Conservation (phyloP, 2,888 invertebrate genomes). For the Ennomos fuscantarius region DNA sequence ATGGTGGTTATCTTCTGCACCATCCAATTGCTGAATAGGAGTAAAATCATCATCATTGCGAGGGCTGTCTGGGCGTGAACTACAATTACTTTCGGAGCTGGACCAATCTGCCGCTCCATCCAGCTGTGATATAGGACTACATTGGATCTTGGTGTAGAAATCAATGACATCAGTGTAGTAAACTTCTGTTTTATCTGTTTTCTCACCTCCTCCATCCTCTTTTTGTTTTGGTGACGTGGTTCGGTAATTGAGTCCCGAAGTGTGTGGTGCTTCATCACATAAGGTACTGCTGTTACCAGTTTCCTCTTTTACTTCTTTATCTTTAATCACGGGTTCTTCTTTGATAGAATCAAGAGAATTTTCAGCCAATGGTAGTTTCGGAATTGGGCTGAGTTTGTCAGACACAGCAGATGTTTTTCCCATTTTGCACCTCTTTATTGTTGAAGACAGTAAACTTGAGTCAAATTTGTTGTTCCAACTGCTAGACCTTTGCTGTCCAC, state of each 20-base stretch:
- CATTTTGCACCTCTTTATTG: constrained; percentile 89
- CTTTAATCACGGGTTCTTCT: constrained; percentile 57
- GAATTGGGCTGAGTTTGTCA: constrained; percentile 75
- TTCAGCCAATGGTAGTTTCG: constrained; percentile 61
- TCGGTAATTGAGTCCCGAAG: constrained; percentile 76
- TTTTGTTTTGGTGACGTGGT: constrained; percentile 73
- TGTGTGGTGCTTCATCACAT: constrained; percentile 73
- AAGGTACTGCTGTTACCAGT: constrained; percentile 53
- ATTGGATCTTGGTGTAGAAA: constrained; percentile 82
- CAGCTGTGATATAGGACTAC: constrained; percentile 87
- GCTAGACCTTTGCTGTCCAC: constrained; percentile 87
- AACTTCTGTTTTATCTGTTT: constrained; percentile 72
- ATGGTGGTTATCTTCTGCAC: constrained; percentile 86
- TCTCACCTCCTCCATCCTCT: constrained; percentile 63
- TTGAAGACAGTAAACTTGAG: constrained; percentile 83
- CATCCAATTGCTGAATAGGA: constrained; percentile 88
- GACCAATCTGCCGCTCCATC: constrained; percentile 90
- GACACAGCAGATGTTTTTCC: constrained; percentile 75
- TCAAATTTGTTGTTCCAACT: constrained; percentile 90
- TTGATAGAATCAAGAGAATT: constrained; percentile 69
- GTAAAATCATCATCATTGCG: constrained; percentile 68
- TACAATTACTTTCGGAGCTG: constrained; percentile 81
- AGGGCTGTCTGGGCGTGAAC: constrained; percentile 77
- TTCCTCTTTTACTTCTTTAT: constrained; percentile 71
- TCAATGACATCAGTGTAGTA: constrained; percentile 81